These are phyloP conservation scores for Heliconius nattereri DNA, from an alignment of 1,140 invertebrate species.

Conservation along the genomic window DNA sequence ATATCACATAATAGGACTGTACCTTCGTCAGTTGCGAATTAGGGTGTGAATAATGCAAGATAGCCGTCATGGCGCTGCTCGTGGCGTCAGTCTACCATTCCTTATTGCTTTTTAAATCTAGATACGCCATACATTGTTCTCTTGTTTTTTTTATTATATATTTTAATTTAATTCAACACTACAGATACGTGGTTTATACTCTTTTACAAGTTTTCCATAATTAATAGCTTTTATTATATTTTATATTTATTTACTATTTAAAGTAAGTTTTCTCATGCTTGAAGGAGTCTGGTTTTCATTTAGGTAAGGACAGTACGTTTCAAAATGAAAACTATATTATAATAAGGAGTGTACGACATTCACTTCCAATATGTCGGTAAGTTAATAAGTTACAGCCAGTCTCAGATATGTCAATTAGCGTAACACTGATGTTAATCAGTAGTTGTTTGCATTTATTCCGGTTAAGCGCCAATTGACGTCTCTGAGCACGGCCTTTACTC, in stretches of 20 bases:
- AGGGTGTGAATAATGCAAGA: neutral
- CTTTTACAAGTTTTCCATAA: too few species aligned
- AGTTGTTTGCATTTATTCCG: neutral
- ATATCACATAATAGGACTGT: neutral
- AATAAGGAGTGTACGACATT: neutral
- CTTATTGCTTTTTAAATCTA: neutral
- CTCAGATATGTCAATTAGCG: conserved; percentile 6
- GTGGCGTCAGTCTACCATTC: neutral
- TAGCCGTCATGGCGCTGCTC: neutral
- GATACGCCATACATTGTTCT: neutral
- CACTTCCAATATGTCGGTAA: neutral
- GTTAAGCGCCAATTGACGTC: neutral
- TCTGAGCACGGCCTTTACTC: neutral
- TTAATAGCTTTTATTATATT: too few species aligned
- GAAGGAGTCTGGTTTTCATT: neutral
- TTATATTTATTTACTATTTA: too few species aligned
- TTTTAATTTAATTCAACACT: too few species aligned
- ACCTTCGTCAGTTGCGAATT: neutral
- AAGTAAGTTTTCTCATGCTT: too few species aligned
- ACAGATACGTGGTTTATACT: too few species aligned
- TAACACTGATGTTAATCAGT: neutral
- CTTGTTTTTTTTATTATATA: neutral
- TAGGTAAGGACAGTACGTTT: neutral
- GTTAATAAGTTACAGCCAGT: neutral
- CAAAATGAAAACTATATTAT: neutral